Percentiles rank a stretch among this genome's conserved stretches.
phyloP scores from a whole-genome alignment of 2,888 invertebrate genomes.

The Abrostola tripartita region DNA sequence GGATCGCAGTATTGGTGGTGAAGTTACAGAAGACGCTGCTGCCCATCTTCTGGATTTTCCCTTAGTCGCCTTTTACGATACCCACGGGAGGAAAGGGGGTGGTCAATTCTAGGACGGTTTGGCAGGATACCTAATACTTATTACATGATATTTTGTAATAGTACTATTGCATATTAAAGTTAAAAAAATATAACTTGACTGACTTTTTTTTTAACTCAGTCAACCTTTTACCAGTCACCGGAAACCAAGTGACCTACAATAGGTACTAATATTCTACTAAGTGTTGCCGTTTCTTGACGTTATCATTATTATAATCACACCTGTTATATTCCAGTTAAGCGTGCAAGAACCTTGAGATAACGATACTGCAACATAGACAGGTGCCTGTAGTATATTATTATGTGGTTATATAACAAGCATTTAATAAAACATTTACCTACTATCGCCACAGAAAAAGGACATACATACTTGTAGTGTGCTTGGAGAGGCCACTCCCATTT shows the following conservation, averaged over 20 bases:
- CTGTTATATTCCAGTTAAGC: background rate
- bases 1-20: no score
- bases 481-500: no score
- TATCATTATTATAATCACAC: conserved; percentile 1
- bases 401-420: background rate
- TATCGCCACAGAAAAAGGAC: background rate
- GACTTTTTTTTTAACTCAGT: background rate
- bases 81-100: no score
- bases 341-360: background rate
- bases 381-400: background rate
- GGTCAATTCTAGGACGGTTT: no score
- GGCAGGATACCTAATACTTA: no score
- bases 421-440: no score
- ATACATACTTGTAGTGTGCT: no score
- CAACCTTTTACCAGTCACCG: background rate
- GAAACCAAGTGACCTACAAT: background rate
- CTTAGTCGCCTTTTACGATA: no score
- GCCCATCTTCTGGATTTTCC: no score
- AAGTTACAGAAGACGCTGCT: no score
- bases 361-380: background rate
- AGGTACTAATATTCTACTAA: background rate
- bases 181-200: background rate
- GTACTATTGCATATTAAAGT: no score
- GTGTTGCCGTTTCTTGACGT: conserved; percentile 4
- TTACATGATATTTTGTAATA: no score